phyloP scores from a whole-genome alignment of 2,797 vertebrate species.

The Acipenser oxyrinchus region DNA sequence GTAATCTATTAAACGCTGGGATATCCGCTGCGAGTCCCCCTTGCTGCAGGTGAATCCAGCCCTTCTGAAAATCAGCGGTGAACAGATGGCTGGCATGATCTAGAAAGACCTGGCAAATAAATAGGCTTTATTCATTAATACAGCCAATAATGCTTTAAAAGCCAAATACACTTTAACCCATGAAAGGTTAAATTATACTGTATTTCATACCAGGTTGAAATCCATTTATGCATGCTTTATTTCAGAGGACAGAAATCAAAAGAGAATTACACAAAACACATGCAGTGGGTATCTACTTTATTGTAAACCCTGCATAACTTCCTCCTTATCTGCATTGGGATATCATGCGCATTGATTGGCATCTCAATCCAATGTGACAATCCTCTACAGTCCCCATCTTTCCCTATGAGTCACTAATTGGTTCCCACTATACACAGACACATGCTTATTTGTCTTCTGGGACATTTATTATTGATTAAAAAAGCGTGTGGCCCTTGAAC shows the following conservation, averaged over 20 bases:
- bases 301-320: no score
- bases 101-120: conserved; percentile 27
- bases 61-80: conserved; percentile 28
- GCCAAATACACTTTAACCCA: no score
- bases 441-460: neutral
- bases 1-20: conserved; percentile 34
- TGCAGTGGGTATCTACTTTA: no score
- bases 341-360: neutral
- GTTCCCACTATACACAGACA: neutral
- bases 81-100: conserved; percentile 32
- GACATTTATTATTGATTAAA: neutral
- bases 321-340: neutral
- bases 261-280: no score
- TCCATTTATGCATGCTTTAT: neutral
- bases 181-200: no score
- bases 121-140: neutral
- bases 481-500: neutral
- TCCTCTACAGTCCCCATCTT: neutral
- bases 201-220: neutral
- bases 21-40: conserved; percentile 33
- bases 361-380: neutral
- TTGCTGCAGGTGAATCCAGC: conserved; percentile 38
- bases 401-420: no score
- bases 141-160: no score
- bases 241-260: neutral